Conservation (phyloP, 2,113 vertebrate genomes). For the Vombatus ursinus region DNA sequence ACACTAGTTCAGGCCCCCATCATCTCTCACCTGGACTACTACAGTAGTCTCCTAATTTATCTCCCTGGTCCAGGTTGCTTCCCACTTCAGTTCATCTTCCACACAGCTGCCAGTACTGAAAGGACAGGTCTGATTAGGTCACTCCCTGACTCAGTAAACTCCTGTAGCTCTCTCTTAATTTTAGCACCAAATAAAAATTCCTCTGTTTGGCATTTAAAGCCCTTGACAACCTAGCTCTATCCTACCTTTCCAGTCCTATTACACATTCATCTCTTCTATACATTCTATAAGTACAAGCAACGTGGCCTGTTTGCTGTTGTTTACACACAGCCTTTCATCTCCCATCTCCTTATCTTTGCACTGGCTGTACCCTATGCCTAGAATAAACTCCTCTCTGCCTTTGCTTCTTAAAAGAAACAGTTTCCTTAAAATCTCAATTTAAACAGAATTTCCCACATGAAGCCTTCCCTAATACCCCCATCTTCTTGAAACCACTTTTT, state of each 20-base stretch:
- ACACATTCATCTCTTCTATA: not conserved
- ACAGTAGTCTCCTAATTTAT: not conserved
- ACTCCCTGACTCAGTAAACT: not conserved
- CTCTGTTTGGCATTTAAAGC: not conserved
- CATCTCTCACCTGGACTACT: not conserved
- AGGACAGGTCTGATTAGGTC: not conserved
- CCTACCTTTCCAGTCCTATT: not conserved
- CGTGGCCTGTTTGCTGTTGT: not conserved
- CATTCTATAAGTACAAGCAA: not conserved
- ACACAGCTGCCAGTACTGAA: not conserved
- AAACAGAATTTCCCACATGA: not conserved
- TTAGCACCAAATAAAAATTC: not conserved
- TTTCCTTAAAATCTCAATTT: not conserved
- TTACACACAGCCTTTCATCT: not conserved
- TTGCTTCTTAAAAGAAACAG: not conserved
- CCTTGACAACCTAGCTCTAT: not conserved
- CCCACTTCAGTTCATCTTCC: not conserved
- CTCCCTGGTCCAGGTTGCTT: not conserved
- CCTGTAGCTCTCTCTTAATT: not conserved
- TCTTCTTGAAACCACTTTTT: not conserved
- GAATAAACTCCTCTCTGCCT: not conserved
- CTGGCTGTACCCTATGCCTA: not conserved
- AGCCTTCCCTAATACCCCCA: not conserved
- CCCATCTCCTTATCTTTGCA: not conserved
- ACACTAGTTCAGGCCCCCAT: not conserved